These are phyloP conservation scores for Sterna hirundo DNA, from an alignment of 2,113 vertebrate genomes.

Conservation along the genomic window DNA sequence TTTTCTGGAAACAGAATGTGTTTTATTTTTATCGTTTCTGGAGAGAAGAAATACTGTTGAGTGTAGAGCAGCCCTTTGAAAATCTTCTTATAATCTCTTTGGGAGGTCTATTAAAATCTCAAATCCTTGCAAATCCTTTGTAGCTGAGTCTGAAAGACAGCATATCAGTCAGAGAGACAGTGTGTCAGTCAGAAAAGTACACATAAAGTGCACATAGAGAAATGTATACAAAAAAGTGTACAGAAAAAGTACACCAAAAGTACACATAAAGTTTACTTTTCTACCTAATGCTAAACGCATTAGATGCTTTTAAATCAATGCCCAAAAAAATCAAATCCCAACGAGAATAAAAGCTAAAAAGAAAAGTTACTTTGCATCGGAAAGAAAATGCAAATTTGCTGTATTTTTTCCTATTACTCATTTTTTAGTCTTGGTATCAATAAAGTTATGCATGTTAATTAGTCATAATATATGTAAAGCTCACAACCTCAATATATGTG, in stretches of 20 bases:
- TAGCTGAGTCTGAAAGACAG: neutral
- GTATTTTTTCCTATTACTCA: neutral
- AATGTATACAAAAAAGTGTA: neutral
- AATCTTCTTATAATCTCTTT: neutral
- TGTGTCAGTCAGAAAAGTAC: neutral
- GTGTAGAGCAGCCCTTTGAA: neutral
- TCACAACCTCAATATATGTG: neutral
- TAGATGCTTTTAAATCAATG: neutral
- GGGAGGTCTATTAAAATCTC: neutral
- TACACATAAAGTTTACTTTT: neutral
- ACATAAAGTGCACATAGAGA: neutral
- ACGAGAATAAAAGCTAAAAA: neutral
- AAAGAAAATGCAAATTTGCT: neutral
- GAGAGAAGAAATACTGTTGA: neutral
- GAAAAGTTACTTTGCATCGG: neutral
- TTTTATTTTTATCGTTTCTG: constrained; percentile 45
- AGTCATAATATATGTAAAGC: neutral
- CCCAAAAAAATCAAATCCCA: neutral
- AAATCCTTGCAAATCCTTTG: neutral
- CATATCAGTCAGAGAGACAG: neutral
- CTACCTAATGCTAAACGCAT: neutral
- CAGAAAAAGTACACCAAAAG: neutral
- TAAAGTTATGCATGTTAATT: neutral
- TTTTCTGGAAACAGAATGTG: neutral
- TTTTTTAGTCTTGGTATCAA: neutral